Evolutionary conservation across 2,797 vertebrate genomes (phyloP), one percentile per base, ranked within the genome.

Genomic region (Ctenopoma kingsleyae): DNA sequence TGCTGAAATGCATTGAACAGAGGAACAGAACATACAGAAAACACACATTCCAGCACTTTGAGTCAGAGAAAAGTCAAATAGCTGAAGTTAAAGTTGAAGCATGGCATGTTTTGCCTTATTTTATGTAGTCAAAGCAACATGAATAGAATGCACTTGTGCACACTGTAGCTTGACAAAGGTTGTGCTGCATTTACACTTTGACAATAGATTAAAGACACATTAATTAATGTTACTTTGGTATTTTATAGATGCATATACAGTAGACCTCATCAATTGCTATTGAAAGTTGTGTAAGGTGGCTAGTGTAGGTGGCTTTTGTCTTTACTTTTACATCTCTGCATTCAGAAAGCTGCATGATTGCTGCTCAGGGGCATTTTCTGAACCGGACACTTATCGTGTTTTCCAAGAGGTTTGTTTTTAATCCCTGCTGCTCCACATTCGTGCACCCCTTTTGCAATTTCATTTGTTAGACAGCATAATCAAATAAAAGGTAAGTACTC

Each of bases 401-500:
- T 83, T 75, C 66, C 22, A 76, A 88, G 77, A 83, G 84, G 80
- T 88, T 90, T 90, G 85, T 91, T 91, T 90, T 87, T 75, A 71
- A 82, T 79, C 76, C 64, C 72, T 40, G 38, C 53, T 38, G 44
- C 32, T 71, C 67, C 30, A 3, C 70, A 84, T 81, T 83, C 74
- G 77, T 76, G 57, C 62, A 53, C 58, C 67, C 54, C 68, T 55
- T 11, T 84, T 84, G 73, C 85, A 80, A 86, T 84, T 82, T 40
- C 71, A 84, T 88, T 91, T 89, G 81, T 84, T 43, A 48, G 71
- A 64, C 70, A 27, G 49, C 62, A 71, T 76, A 87, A 90, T 90
- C 72, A 67, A 78, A 87, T 89, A 48, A 86, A 83, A 84, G 51
- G 62, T 77, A 89, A 90, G 89, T 67, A 80, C 87, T 72, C 87